Evolutionary conservation across 1,140 invertebrate genomes (phyloP).

Genomic region (Dufourea novaeangliae): DNA sequence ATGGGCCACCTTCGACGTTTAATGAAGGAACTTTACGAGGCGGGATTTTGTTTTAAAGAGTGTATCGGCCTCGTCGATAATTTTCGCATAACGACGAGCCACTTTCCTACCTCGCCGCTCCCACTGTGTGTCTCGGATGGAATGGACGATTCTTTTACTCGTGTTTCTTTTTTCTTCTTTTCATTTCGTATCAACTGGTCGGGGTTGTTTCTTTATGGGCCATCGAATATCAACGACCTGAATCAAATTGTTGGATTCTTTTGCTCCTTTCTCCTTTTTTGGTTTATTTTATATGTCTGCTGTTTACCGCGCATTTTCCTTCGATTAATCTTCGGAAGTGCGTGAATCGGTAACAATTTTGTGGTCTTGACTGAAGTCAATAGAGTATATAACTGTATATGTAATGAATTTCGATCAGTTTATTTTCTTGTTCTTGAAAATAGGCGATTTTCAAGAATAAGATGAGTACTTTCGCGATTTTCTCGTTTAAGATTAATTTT

Average conservation of each 20-base stretch:
- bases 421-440: too few species aligned
- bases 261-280: too few species aligned
- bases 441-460: too few species aligned
- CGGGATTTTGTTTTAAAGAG: conserved; percentile 80
- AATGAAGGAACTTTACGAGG: conserved; percentile 80
- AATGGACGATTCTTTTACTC: conserved; percentile 14
- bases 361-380: too few species aligned
- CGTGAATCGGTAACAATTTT: too few species aligned
- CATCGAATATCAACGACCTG: conserved; percentile 1
- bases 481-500: too few species aligned
- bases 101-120: conserved; percentile 19
- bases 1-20: conserved; percentile 81
- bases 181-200: conserved; percentile 25
- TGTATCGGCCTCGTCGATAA: conserved; percentile 74
- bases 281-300: too few species aligned
- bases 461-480: too few species aligned
- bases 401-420: too few species aligned
- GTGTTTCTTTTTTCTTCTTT: background rate
- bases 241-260: background rate
- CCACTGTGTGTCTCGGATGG: conserved; percentile 8
- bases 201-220: background rate
- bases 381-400: too few species aligned
- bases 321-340: background rate
- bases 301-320: background rate
- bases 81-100: conserved; percentile 68